phyloP scores from a whole-genome alignment of 1,140 invertebrate genomes.

The Papilio aristodemus region DNA sequence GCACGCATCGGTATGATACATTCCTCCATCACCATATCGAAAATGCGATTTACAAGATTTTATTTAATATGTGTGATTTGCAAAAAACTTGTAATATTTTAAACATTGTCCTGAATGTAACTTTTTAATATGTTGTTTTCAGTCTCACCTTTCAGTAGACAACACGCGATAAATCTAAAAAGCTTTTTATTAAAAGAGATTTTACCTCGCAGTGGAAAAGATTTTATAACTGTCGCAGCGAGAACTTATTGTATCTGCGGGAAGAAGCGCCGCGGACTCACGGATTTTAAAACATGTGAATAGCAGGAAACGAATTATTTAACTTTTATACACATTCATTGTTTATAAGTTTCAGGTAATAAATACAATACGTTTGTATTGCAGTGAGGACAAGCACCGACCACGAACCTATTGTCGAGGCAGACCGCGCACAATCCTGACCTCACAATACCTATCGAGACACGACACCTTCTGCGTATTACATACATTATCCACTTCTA shows the following conservation, averaged over 20 bases:
- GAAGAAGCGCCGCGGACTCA: background rate
- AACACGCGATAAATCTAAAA: slow-evolving; percentile 2
- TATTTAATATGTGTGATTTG: no score
- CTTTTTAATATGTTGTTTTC: background rate
- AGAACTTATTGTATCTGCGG: background rate
- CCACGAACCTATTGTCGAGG: no score
- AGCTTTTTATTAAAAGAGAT: slow-evolving; percentile 14
- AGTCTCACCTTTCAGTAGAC: background rate
- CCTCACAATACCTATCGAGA: background rate
- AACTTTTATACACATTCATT: no score
- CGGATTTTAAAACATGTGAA: background rate
- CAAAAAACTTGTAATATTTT: no score
- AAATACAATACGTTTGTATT: no score
- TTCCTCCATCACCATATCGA: no score
- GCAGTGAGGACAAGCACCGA: background rate
- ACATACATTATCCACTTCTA: background rate
- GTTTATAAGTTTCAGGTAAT: background rate
- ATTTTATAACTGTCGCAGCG: slow-evolving; percentile 1
- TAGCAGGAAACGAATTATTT: no score
- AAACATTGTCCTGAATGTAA: background rate
- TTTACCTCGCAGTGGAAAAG: background rate
- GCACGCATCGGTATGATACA: no score
- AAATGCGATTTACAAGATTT: no score
- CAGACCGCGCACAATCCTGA: background rate
- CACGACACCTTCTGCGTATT: background rate